Evolutionary conservation across 1,140 invertebrate species (phyloP).

Genomic region (Cyphomyrmex costatus): DNA sequence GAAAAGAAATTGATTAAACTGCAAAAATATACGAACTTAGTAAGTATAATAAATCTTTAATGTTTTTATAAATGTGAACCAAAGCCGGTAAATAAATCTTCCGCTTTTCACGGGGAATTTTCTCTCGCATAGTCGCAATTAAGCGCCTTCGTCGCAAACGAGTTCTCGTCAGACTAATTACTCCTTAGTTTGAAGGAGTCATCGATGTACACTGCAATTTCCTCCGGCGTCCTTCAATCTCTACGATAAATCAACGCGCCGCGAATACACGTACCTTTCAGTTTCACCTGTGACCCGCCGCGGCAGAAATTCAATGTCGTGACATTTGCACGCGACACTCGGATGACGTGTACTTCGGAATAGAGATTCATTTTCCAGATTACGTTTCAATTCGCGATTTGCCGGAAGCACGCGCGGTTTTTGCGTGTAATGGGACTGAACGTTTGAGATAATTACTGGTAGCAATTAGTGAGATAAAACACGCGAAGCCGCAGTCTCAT

Average conservation of each 20-base stretch:
- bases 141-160: background rate
- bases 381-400: background rate
- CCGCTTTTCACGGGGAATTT: constrained; percentile 42
- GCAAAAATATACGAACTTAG: background rate
- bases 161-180: constrained; percentile 43
- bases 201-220: constrained; percentile 44
- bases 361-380: background rate
- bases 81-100: background rate
- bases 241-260: constrained; percentile 26
- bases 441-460: background rate
- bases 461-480: constrained; percentile 13
- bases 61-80: background rate
- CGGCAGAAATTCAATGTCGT: constrained; percentile 31
- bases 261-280: background rate
- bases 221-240: background rate
- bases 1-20: background rate
- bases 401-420: background rate
- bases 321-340: background rate
- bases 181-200: constrained; percentile 50
- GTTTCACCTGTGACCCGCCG: constrained; percentile 18
- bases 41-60: too few species aligned
- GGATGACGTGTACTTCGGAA: background rate
- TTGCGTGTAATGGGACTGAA: background rate
- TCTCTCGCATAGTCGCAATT: constrained; percentile 18
- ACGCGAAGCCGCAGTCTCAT: background rate